Evolutionary conservation across 2,797 vertebrate species (phyloP).

Genomic region (Sebastes taczanowskii): DNA sequence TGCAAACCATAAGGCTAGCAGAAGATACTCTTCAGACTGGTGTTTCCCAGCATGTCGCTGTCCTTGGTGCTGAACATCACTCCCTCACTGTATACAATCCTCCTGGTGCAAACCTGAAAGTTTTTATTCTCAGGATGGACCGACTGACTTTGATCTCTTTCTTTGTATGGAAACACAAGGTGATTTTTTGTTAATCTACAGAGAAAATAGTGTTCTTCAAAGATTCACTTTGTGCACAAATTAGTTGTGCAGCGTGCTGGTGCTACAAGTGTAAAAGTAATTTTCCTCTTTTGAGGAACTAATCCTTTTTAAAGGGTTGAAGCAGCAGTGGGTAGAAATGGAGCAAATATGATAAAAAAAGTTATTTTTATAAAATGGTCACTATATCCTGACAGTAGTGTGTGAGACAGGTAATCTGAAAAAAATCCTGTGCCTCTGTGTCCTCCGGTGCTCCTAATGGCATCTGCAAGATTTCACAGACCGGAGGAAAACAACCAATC

Average conservation of each 20-base stretch:
- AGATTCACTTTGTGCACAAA: not conserved
- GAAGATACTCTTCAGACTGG: not conserved
- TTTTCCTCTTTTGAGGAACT: not conserved
- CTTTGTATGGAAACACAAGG: not conserved
- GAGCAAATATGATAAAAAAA: too few relatives aligned
- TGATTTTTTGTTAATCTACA: too few relatives aligned
- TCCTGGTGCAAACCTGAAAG: not conserved
- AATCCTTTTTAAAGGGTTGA: not conserved
- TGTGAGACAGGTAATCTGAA: too few relatives aligned
- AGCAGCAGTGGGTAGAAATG: not conserved
- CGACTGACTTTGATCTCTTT: not conserved
- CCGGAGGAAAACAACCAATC: too few relatives aligned
- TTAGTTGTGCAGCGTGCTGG: too few relatives aligned
- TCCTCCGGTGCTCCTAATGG: too few relatives aligned
- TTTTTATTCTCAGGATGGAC: not conserved
- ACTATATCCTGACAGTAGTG: too few relatives aligned
- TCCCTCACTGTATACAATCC: not conserved
- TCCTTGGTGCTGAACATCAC: conserved; percentile 41
- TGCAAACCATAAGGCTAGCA: not conserved
- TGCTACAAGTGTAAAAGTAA: not conserved
- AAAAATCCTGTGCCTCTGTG: too few relatives aligned
- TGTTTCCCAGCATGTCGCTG: not conserved
- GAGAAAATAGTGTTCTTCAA: not conserved
- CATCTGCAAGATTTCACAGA: too few relatives aligned
- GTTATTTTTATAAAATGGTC: too few relatives aligned